These are phyloP conservation scores for Hypsopygia costalis DNA, from an alignment of 2,888 invertebrate genomes.

Conservation along the genomic window DNA sequence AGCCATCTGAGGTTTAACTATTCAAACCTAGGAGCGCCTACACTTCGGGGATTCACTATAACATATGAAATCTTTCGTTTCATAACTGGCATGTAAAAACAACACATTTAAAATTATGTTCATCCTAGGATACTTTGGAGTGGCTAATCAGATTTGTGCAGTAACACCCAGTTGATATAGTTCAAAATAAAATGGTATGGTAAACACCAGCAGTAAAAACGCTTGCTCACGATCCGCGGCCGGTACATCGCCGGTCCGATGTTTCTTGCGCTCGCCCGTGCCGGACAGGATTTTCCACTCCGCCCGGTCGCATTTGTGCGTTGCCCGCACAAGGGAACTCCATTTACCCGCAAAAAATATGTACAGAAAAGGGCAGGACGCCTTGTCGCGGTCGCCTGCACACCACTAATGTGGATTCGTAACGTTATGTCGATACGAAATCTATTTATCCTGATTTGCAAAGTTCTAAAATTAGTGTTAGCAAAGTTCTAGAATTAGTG, in stretches of 20 bases:
- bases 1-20: too few species aligned
- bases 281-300: slow-evolving; percentile 62
- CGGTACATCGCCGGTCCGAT: slow-evolving; percentile 25
- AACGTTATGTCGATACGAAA: slow-evolving; percentile 24
- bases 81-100: too few species aligned
- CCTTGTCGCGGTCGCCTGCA: slow-evolving; percentile 28
- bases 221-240: slow-evolving; percentile 43
- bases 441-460: background rate
- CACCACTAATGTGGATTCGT: slow-evolving; percentile 24
- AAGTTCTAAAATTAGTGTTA: too few species aligned
- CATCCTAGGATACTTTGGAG: too few species aligned
- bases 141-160: too few species aligned
- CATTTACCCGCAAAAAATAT: slow-evolving; percentile 66
- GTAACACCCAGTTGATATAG: slow-evolving; percentile 5
- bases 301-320: slow-evolving; percentile 51
- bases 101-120: too few species aligned
- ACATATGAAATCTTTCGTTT: too few species aligned
- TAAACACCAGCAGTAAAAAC: slow-evolving; percentile 44
- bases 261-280: slow-evolving; percentile 38
- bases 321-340: slow-evolving; percentile 61
- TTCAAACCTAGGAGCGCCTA: too few species aligned
- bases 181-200: slow-evolving; percentile 27
- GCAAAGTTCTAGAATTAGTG: too few species aligned
- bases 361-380: slow-evolving; percentile 40
- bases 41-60: too few species aligned